Conservation (phyloP, 2,113 vertebrate genomes). For the Zeus faber region DNA sequence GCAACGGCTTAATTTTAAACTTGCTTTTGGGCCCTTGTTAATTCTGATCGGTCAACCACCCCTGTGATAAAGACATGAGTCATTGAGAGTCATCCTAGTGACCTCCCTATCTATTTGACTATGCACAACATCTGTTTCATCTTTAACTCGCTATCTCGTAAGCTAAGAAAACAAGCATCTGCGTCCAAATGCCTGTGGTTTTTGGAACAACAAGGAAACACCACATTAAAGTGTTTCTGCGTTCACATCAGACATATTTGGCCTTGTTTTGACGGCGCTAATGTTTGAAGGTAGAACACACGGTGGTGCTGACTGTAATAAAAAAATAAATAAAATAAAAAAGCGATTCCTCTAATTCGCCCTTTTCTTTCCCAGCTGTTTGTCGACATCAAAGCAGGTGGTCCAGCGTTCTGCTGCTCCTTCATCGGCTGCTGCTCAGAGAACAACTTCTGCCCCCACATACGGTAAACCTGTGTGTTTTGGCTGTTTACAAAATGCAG, state of each 20-base stretch:
- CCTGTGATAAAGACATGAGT: too few relatives aligned
- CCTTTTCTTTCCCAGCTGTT: constrained; percentile 36
- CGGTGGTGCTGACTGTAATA: too few relatives aligned
- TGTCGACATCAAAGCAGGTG: constrained; percentile 42
- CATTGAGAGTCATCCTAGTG: constrained; percentile 12
- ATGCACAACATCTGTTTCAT: constrained; percentile 16
- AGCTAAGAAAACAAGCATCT: too few relatives aligned
- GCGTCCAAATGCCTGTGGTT: neutral
- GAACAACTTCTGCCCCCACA: constrained; percentile 30
- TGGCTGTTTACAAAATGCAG: too few relatives aligned
- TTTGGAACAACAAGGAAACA: neutral
- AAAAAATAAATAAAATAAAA: too few relatives aligned
- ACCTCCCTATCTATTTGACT: constrained; percentile 7
- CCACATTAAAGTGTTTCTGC: neutral
- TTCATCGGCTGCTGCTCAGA: constrained; percentile 18
- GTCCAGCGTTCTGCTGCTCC: constrained; percentile 31
- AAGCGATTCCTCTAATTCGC: too few relatives aligned
- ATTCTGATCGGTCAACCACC: too few relatives aligned
- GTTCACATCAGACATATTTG: too few relatives aligned
- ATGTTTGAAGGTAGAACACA: constrained; percentile 13
- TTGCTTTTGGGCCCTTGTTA: too few relatives aligned
- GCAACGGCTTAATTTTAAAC: too few relatives aligned
- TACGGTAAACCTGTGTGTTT: constrained; percentile 46
- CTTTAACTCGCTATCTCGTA: too few relatives aligned
- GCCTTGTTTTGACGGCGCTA: neutral